A percentile compares a stretch with the other conserved stretches of the same genome.
Evolutionary conservation across 2,888 invertebrate genomes (phyloP).

Genomic region (Nezara viridula): DNA sequence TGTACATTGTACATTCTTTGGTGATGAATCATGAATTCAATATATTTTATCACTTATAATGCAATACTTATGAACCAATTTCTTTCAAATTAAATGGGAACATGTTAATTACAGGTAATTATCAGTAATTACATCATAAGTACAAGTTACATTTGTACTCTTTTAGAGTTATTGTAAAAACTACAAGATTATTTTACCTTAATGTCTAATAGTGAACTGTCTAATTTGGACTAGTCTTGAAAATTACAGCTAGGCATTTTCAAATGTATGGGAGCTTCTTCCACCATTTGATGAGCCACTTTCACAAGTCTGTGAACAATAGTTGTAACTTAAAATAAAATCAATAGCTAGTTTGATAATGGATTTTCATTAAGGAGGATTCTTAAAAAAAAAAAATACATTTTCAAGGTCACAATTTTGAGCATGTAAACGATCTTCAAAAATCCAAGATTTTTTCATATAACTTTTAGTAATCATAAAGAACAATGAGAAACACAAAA

Average conservation of each 20-base stretch:
- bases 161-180: constrained; percentile 42
- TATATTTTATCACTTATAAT: constrained; percentile 46
- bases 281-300: constrained; percentile 66
- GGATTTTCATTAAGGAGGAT: no score
- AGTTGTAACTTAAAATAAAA: not conserved
- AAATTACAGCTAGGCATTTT: constrained; percentile 49
- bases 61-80: constrained; percentile 41
- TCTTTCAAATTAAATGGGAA: constrained; percentile 15
- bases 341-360: not conserved
- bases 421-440: no score
- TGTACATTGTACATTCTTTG: constrained; percentile 46
- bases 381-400: no score
- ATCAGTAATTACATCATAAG: constrained; percentile 40
- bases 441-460: no score
- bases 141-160: constrained; percentile 52
- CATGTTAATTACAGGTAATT: constrained; percentile 34
- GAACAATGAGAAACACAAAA: no score
- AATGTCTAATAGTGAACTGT: constrained; percentile 59
- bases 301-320: constrained; percentile 69
- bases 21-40: constrained; percentile 42
- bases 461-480: no score
- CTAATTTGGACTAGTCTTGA: constrained; percentile 56
- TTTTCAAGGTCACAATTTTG: no score
- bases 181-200: constrained; percentile 50
- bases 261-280: constrained; percentile 56